Evolutionary conservation across 2,888 invertebrate genomes (phyloP).

Genomic region (Alviniconcha strummeri): DNA sequence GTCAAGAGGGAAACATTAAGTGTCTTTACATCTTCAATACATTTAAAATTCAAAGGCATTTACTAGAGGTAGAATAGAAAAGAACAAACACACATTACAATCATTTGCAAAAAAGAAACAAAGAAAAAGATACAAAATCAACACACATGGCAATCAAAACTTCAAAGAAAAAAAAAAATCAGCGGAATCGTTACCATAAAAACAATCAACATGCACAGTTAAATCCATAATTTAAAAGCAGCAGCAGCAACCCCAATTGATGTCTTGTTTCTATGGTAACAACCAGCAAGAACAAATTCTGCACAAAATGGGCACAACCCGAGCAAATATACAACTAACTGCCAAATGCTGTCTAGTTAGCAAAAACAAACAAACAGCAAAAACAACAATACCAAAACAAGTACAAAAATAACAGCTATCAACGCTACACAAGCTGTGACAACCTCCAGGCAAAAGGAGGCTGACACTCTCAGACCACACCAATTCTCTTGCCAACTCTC

Average conservation of each 20-base stretch:
- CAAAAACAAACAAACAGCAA: no score
- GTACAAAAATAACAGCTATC: no score
- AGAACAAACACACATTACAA: no score
- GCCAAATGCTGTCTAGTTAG: neutral
- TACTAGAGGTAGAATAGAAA: no score
- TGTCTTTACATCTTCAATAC: neutral
- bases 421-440: no score
- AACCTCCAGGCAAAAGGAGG: no score
- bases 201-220: neutral
- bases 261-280: neutral
- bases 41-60: neutral
- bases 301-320: neutral
- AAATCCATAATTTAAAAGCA: neutral
- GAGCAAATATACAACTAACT: slow-evolving; percentile 11
- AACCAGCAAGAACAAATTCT: neutral
- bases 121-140: no score
- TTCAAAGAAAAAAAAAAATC: neutral
- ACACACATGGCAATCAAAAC: neutral
- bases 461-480: no score
- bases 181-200: neutral
- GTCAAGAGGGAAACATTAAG: neutral
- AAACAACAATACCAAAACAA: no score
- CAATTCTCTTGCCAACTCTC: no score
- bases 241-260: slow-evolving; percentile 23
- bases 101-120: no score